These are phyloP conservation scores for Rhea pennata DNA, from an alignment of 2,113 vertebrate genomes.

Conservation along the genomic window DNA sequence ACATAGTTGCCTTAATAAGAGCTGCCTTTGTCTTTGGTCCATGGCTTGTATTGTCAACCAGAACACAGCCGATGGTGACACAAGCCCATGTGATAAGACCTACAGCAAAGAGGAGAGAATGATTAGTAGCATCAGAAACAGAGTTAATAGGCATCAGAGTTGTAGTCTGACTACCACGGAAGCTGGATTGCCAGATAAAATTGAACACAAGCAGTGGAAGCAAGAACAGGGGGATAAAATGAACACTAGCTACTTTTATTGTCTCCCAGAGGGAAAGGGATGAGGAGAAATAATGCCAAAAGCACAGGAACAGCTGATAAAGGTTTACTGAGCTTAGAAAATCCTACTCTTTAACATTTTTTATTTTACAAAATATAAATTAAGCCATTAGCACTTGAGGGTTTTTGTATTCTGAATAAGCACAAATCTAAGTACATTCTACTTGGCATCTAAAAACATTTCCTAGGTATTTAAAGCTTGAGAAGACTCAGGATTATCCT, in stretches of 20 bases:
- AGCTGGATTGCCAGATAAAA: not conserved
- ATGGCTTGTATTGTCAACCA: not conserved
- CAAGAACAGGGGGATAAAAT: not conserved
- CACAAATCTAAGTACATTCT: not conserved
- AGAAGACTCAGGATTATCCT: slow-evolving; percentile 27
- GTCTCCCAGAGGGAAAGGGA: not conserved
- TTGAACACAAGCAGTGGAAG: not conserved
- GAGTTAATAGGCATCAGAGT: not conserved
- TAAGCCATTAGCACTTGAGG: slow-evolving; percentile 14
- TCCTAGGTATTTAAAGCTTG: not conserved
- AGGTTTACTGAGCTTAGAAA: slow-evolving; percentile 43
- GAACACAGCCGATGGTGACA: not conserved
- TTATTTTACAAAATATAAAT: slow-evolving; percentile 39
- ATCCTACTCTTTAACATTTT: slow-evolving; percentile 19
- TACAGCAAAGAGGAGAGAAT: not conserved
- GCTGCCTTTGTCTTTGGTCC: not conserved
- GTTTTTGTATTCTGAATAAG: slow-evolving; percentile 9
- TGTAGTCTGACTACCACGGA: not conserved
- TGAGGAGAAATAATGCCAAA: slow-evolving; percentile 38
- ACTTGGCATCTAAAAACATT: not conserved
- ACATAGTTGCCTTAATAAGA: not conserved
- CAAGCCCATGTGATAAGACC: not conserved
- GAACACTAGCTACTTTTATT: slow-evolving; percentile 28
- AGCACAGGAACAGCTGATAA: slow-evolving; percentile 34
- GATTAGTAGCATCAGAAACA: not conserved